Conservation (phyloP, 2,113 vertebrate genomes). For the Carassius carassius region DNA sequence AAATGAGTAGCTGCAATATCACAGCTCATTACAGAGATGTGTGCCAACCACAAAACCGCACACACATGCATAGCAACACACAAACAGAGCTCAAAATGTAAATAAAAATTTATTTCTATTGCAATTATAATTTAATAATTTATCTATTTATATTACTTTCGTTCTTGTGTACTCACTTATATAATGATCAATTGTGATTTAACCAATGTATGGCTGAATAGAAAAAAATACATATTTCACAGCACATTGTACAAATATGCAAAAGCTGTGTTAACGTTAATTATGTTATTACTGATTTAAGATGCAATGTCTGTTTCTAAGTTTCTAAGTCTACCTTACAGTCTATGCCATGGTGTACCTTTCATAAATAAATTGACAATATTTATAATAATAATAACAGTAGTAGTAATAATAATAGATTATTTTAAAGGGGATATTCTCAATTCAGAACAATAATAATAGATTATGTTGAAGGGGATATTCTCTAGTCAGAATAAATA, state of each 20-base stretch:
- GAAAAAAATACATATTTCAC: background rate
- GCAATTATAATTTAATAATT: background rate
- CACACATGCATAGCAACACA: slow-evolving; percentile 1
- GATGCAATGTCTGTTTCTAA: background rate
- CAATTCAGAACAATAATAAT: no score
- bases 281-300: background rate
- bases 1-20: background rate
- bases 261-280: background rate
- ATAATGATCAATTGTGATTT: background rate
- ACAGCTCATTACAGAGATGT: background rate
- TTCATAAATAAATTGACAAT: background rate
- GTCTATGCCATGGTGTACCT: no score
- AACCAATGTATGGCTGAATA: background rate
- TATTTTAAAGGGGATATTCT: no score
- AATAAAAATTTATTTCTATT: background rate
- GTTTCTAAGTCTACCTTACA: background rate
- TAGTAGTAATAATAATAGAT: no score
- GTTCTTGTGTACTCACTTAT: background rate
- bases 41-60: slow-evolving; percentile 21
- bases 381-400: no score
- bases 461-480: background rate
- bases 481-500: background rate
- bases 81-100: background rate
- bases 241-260: background rate
- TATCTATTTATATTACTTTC: background rate